Base-by-base conservation (phyloP, 2,797 vertebrate species). In the Crenuchus spilurus region DNA sequence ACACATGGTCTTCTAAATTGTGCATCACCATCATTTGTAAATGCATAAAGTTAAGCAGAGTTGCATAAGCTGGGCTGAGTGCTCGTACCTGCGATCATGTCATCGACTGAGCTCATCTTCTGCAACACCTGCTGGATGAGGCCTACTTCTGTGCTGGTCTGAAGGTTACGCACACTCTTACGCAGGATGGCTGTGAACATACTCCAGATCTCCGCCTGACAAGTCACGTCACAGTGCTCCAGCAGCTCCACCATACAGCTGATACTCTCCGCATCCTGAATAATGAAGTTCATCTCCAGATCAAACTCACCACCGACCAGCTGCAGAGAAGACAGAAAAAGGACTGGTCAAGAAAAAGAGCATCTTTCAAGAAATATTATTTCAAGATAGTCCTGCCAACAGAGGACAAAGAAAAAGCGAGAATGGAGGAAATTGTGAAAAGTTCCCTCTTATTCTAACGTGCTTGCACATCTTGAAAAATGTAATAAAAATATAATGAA, bases 261-360 rank as follows among this genome's bases (percentile, higher is more conserved):
- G 79, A 96, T 95, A 79, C 94, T 95, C 80, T 96, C 94, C 16
- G 93, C 94, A 79, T 96, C 95, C 86, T 95, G 94, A 87, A 96
- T 95, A 84, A 96, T 95, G 89, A 96, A 96, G 88, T 95, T 96
- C 94, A 95, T 96, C 88, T 96, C 95, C 80, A 96, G 89, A 90
- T 96, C 95, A 85, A 96, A 96, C 86, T 96, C 94, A 0, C 94
- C 94, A 64, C 94, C 95, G 82, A 96, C 95, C 83, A 96, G 89
- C 95, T 96, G 87, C 57, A 35, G 16, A 44, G 8, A 4, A 20
- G 48, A 62, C 18, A 49, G 57, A 76, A 72, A 30, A 51, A 37
- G 33, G 0, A 24, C 22, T 14, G 28, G 42, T 33, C 14, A 41
- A 42, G 46, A 2, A 37, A 16, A 11, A 31, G 39, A 4, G 30